Percentiles rank a stretch among this genome's conserved stretches.
Conservation (phyloP, 1,140 invertebrate genomes). For the Delia radicum region DNA sequence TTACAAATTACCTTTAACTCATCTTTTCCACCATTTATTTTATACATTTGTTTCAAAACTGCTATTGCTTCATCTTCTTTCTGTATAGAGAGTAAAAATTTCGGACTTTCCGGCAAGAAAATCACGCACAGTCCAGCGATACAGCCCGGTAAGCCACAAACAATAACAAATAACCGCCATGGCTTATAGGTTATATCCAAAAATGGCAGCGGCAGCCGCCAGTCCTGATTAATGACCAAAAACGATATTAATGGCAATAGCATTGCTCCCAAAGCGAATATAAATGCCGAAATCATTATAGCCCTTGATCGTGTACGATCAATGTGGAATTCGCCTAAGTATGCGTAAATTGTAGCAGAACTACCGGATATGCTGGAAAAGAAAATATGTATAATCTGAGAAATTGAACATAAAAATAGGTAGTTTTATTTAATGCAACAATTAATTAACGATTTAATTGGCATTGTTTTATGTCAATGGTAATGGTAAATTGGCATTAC, state of each 20-base stretch:
- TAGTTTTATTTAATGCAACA: too few relatives aligned
- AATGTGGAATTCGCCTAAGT: slow-evolving; percentile 44
- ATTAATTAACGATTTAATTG: too few relatives aligned
- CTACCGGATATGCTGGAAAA: slow-evolving; percentile 37
- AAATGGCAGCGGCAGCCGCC: slow-evolving; percentile 49
- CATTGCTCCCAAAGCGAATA: slow-evolving; percentile 39
- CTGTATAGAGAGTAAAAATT: slow-evolving; percentile 65
- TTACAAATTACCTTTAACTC: neutral
- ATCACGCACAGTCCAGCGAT: slow-evolving; percentile 61
- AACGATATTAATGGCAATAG: slow-evolving; percentile 64
- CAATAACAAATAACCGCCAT: slow-evolving; percentile 69
- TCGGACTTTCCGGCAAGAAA: slow-evolving; percentile 71
- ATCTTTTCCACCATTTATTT: slow-evolving; percentile 56
- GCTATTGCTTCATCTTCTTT: slow-evolving; percentile 59
- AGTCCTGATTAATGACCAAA: slow-evolving; percentile 65
- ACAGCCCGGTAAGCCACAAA: slow-evolving; percentile 66
- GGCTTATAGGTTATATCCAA: slow-evolving; percentile 59
- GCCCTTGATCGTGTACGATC: slow-evolving; percentile 31
- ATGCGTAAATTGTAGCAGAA: slow-evolving; percentile 38
- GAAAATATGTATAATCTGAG: too few relatives aligned
- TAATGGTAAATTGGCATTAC: too few relatives aligned
- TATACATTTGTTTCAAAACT: slow-evolving; percentile 62
- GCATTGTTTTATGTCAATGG: too few relatives aligned
- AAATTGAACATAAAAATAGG: too few relatives aligned
- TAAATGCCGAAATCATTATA: slow-evolving; percentile 37